These are phyloP conservation scores for Lasioglossum leucozonium DNA, from an alignment of 2,888 invertebrate species.

Conservation along the genomic window DNA sequence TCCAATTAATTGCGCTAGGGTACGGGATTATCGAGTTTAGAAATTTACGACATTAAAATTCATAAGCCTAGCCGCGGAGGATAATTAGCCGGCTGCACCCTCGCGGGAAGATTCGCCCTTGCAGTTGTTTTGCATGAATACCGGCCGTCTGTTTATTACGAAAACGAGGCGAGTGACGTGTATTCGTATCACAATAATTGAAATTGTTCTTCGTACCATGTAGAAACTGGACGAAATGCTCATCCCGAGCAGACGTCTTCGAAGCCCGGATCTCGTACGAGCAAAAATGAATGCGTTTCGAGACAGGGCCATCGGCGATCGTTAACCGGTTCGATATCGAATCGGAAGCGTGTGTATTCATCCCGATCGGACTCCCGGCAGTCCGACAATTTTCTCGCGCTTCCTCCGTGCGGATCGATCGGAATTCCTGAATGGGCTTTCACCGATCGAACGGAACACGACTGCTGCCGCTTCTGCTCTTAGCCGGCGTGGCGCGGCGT, in stretches of 20 bases:
- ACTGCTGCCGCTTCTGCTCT: not conserved
- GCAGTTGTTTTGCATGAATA: too few species aligned
- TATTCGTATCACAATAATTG: not conserved
- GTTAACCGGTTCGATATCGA: constrained; percentile 25
- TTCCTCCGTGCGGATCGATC: constrained; percentile 51
- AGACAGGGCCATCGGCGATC: not conserved
- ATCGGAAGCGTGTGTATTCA: constrained; percentile 33
- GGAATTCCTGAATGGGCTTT: constrained; percentile 49
- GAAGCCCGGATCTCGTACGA: not conserved
- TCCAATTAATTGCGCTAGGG: constrained; percentile 73
- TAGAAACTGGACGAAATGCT: not conserved
- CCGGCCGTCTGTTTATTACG: too few species aligned
- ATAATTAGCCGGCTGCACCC: constrained; percentile 58
- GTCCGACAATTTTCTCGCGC: constrained; percentile 36
- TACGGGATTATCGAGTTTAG: constrained; percentile 60
- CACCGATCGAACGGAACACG: constrained; percentile 44
- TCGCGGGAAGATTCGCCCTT: constrained; percentile 32
- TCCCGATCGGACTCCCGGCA: constrained; percentile 33
- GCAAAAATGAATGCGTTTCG: not conserved
- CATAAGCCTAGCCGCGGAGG: constrained; percentile 51
- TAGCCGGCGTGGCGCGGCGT: too few species aligned
- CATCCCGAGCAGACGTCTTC: not conserved
- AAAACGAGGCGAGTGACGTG: too few species aligned
- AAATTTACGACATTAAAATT: constrained; percentile 71
- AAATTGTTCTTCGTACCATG: not conserved